Base-by-base conservation (phyloP, 2,888 invertebrate genomes). In the Ecdyonurus torrentis region DNA sequence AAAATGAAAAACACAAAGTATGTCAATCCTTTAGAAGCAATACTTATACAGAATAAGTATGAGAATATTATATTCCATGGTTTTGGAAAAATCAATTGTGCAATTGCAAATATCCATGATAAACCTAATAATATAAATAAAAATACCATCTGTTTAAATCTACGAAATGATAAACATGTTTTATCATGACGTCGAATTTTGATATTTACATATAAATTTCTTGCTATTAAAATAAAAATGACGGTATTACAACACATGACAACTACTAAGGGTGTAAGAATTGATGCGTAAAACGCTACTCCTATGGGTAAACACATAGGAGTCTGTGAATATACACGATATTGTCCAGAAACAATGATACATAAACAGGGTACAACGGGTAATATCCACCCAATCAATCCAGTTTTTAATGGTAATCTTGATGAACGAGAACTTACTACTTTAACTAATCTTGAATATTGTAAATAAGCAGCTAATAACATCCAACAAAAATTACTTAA, bases 1-100 rank as follows among this genome's bases (percentile, higher is more conserved):
- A 64, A 23, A n/a, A 65, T 64, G 58, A 65, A 65, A 53, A 65
- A 64, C 2, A 65, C 50, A 61, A 65, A 65, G 25, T 64, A 61
- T 2, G 63, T 59, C 24, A 64, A 59, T 22, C 65, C 65, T 58
- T 65, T 64, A 2, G 61, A 19, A 18, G 64, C 62, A 19, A 63
- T 62, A 2, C 60, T 61, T 3, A 25, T 37, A 25, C 65, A 65
- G 55, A 65, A 65, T 23, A 65, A 23, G 52, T 64, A 65, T 18
- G 61, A 58, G 53, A 63, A 24, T 20, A 60, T 25, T 58, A 64
- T 25, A 25, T 62, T 58, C 2, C 65, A 55, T 5, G n/a, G 19
- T 37, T 37, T 37, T 7, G 55, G 55, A 20, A 55, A 55, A 5
- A 22, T 22, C 19, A 55, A 7, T 22, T 55, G 55, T 5, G 7